A percentile compares a stretch with the other conserved stretches of the same genome.
Evolutionary conservation across 2,797 vertebrate genomes (phyloP).

Genomic region (Lepilemur septentrionalis): DNA sequence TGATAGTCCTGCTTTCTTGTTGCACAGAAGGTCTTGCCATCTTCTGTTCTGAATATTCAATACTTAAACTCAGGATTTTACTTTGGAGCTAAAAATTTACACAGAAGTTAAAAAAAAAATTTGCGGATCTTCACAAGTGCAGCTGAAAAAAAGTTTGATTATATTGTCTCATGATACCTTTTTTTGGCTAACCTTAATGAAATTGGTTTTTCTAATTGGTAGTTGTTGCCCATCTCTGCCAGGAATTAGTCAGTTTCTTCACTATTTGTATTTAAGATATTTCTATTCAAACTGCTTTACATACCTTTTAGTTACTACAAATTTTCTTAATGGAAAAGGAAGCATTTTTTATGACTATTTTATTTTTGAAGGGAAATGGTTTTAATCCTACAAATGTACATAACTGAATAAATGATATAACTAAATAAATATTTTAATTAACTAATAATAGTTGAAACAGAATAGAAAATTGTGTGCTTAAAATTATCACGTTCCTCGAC

Average conservation of each 20-base stretch:
- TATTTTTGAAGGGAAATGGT: conserved; percentile 42
- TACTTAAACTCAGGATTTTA: not conserved
- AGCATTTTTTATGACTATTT: not conserved
- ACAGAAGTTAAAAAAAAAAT: not conserved
- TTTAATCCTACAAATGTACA: not conserved
- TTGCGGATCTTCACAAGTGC: not conserved
- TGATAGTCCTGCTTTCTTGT: not conserved
- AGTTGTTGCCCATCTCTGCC: not conserved
- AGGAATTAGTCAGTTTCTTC: not conserved
- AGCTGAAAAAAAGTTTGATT: not conserved
- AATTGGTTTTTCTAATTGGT: conserved; percentile 35
- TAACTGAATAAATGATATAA: not conserved
- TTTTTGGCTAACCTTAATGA: not conserved
- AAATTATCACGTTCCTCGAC: conserved; percentile 30
- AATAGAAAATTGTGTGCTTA: conserved; percentile 30
- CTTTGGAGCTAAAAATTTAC: not conserved
- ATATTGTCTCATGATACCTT: not conserved
- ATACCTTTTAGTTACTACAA: conserved; percentile 28
- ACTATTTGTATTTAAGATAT: conserved; percentile 33
- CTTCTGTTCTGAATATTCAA: not conserved
- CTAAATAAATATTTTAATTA: conserved; percentile 34
- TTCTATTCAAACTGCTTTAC: conserved; percentile 38
- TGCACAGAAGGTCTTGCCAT: not conserved
- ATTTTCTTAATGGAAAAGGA: conserved; percentile 44
- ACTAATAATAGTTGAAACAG: not conserved